These are phyloP conservation scores for Acleris cristana DNA, from an alignment of 2,888 invertebrate genomes.

Conservation along the genomic window DNA sequence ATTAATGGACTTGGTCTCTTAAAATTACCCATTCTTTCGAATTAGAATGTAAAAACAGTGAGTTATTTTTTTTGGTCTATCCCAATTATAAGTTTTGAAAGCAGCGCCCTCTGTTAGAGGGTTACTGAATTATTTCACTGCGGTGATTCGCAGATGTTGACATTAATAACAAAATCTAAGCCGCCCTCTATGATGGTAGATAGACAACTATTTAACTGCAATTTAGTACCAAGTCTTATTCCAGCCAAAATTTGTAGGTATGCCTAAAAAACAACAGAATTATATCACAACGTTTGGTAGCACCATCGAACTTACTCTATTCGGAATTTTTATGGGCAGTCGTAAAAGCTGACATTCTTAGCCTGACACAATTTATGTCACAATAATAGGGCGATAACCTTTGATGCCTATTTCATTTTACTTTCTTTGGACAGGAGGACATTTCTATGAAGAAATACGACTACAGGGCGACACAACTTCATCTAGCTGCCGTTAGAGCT, in stretches of 20 bases:
- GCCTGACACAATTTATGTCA: conserved; percentile 7
- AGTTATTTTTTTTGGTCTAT: no score
- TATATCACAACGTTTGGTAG: no score
- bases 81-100: not conserved
- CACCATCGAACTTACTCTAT: not conserved
- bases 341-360: conserved; percentile 16
- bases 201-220: not conserved
- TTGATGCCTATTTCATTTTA: conserved; percentile 14
- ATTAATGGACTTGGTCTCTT: no score
- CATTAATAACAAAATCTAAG: no score
- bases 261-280: not conserved
- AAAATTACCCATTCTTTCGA: no score
- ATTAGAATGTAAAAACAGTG: no score
- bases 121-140: not conserved
- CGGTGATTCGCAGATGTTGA: not conserved
- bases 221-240: not conserved
- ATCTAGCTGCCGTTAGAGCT: conserved; percentile 93
- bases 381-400: conserved; percentile 15
- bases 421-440: conserved; percentile 88
- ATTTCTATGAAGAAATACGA: conserved; percentile 97
- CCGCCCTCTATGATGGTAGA: not conserved
- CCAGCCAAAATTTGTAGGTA: no score
- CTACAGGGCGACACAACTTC: conserved; percentile 94
- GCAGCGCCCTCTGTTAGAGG: conserved; percentile 27
- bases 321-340: conserved; percentile 9